Base-by-base conservation (phyloP, 2,888 invertebrate species). In the Creontiades dilutus region DNA sequence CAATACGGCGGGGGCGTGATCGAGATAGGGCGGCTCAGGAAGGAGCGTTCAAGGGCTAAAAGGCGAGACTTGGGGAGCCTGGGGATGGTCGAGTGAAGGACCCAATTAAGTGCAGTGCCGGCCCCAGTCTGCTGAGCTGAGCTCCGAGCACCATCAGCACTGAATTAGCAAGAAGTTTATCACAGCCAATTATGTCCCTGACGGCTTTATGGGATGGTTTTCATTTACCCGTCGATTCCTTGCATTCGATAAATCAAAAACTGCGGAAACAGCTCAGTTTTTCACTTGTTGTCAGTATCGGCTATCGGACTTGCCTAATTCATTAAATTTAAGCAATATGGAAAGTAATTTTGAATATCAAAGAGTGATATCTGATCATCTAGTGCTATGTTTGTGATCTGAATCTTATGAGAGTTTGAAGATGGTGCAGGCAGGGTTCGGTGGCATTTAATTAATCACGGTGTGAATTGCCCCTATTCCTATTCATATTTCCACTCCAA, bases 151-250 rank as follows among this genome's bases (percentile, higher is more conserved):
- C 76, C 90, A 90, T 90, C 90, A 90, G 90, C 90, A 90, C 90
- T 90, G 90, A 90, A 90, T 90, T 90, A 90, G 90, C 90, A 90
- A 90, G 90, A 90, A 90, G 90, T 90, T 90, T 90, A 86, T 90
- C 90, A 86, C 86, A 75, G 61, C 86, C 90, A 90, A 90, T 90
- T 90, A 90, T 80, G 85, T 61, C 88, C 80, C 88, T 75, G 27
- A 9, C 57, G 57, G 61, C 11, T 28, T 57, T 9, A 12, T 16
- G 28, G 68, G 19, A 12, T 23, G 23, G 68, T 68, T 68, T 68
- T 68, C 68, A n/a, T 19, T 57, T n/a, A 57, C 37, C 37, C 37
- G 37, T 37, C 37, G 37, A 37, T 37, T 7, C 68, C 23, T 68
- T n/a, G 52, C n/a, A n/a, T 14, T 27, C 27, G 52, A 55, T 27